Evolutionary conservation across 2,113 vertebrate species (phyloP).

Genomic region (Ornithorhynchus anatinus): DNA sequence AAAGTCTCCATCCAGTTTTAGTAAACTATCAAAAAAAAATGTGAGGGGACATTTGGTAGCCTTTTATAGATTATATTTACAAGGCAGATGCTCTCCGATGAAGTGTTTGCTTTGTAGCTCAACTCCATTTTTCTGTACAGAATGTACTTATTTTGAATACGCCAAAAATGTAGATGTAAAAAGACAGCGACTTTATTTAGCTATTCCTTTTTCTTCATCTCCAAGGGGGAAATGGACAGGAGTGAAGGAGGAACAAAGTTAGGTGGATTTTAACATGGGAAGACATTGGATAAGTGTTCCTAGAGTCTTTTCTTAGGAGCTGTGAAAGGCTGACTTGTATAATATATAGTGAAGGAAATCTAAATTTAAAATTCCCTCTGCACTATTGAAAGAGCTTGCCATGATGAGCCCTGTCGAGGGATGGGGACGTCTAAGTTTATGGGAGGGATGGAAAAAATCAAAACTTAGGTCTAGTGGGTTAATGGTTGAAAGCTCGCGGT

Average conservation of each 20-base stretch:
- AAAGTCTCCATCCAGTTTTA: conserved; percentile 47
- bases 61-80: conserved; percentile 66
- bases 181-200: conserved; percentile 61
- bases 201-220: conserved; percentile 46
- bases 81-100: conserved; percentile 62
- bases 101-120: conserved; percentile 61
- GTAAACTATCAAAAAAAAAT: conserved; percentile 52
- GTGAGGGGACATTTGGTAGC: conserved; percentile 63
- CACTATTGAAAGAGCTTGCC: too few relatives aligned
- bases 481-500: too few relatives aligned
- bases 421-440: too few relatives aligned
- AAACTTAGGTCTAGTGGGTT: too few relatives aligned
- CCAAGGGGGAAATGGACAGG: conserved; percentile 9
- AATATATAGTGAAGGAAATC: too few relatives aligned
- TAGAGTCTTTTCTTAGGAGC: too few relatives aligned
- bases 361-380: too few relatives aligned
- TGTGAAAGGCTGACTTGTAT: too few relatives aligned
- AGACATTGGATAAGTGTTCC: background rate
- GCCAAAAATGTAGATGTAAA: conserved; percentile 62
- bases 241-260: conserved; percentile 17
- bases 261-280: conserved; percentile 45
- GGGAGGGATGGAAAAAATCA: too few relatives aligned
- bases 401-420: too few relatives aligned
- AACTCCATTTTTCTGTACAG: conserved; percentile 62
- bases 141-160: conserved; percentile 66